Evolutionary conservation across 2,888 invertebrate genomes (phyloP).

Genomic region (Polia nebulosa): DNA sequence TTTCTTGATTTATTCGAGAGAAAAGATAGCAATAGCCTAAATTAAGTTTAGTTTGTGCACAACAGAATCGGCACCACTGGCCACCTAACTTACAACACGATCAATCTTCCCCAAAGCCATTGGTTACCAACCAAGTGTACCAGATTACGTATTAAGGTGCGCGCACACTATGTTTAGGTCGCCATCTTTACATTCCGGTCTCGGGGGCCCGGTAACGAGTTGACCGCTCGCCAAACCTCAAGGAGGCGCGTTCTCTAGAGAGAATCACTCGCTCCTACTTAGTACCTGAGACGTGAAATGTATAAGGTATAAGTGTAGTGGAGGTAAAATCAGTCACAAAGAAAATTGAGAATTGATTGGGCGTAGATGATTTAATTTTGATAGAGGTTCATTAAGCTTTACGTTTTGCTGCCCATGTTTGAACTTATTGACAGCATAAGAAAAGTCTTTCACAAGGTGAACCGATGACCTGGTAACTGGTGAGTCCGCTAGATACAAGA

Average conservation of each 20-base stretch:
- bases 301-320: conserved; percentile 5
- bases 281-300: conserved; percentile 22
- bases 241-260: conserved; percentile 25
- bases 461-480: too few species aligned
- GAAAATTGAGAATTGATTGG: conserved; percentile 2
- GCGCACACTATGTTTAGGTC: conserved; percentile 16
- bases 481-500: too few species aligned
- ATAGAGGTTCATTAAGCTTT: too few species aligned
- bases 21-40: too few species aligned
- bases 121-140: conserved; percentile 15
- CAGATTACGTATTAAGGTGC: conserved; percentile 30
- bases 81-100: background rate
- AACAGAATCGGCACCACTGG: too few species aligned
- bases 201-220: conserved; percentile 65
- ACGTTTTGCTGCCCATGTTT: too few species aligned
- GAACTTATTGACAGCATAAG: too few species aligned
- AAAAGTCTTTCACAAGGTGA: too few species aligned
- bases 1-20: too few species aligned
- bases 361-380: background rate
- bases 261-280: conserved; percentile 28
- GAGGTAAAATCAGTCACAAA: conserved; percentile 8
- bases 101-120: background rate
- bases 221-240: conserved; percentile 71
- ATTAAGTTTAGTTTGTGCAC: too few species aligned
- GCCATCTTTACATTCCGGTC: conserved; percentile 36